phyloP scores from a whole-genome alignment of 2,888 invertebrate genomes.

The Campoplex nolae region DNA sequence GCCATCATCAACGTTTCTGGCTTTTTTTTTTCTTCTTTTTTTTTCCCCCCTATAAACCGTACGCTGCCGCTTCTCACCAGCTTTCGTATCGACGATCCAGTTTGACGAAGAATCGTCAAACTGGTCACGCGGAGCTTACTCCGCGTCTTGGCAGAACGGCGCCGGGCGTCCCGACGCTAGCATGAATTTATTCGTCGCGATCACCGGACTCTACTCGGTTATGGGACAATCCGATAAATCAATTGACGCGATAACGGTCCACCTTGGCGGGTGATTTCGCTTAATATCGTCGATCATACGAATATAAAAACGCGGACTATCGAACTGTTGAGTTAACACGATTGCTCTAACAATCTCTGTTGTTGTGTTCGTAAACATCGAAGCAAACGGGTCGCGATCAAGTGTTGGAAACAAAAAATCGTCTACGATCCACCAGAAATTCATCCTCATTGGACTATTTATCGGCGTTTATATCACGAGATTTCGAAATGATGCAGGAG shows the following conservation, averaged over 20 bases:
- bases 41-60: not conserved
- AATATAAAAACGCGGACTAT: not conserved
- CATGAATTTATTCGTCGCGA: slow-evolving; percentile 70
- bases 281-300: not conserved
- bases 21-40: not conserved
- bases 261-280: slow-evolving; percentile 42
- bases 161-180: slow-evolving; percentile 74
- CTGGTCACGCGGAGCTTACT: slow-evolving; percentile 59
- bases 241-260: slow-evolving; percentile 50
- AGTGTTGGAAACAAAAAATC: not conserved
- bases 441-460: not conserved
- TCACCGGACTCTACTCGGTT: slow-evolving; percentile 40
- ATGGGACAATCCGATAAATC: slow-evolving; percentile 35
- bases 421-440: not conserved
- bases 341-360: not conserved
- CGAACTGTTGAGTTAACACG: not conserved
- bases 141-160: slow-evolving; percentile 74
- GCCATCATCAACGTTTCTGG: not conserved
- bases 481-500: slow-evolving; percentile 81
- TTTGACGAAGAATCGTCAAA: slow-evolving; percentile 62
- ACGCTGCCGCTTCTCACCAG: slow-evolving; percentile 11
- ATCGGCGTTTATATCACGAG: slow-evolving; percentile 18
- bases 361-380: not conserved
- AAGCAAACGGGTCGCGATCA: not conserved
- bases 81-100: slow-evolving; percentile 51